Evolutionary conservation across 1,140 invertebrate species (phyloP), one percentile per base, ranked within the genome.

Genomic region (Drosophila repletoides): DNA sequence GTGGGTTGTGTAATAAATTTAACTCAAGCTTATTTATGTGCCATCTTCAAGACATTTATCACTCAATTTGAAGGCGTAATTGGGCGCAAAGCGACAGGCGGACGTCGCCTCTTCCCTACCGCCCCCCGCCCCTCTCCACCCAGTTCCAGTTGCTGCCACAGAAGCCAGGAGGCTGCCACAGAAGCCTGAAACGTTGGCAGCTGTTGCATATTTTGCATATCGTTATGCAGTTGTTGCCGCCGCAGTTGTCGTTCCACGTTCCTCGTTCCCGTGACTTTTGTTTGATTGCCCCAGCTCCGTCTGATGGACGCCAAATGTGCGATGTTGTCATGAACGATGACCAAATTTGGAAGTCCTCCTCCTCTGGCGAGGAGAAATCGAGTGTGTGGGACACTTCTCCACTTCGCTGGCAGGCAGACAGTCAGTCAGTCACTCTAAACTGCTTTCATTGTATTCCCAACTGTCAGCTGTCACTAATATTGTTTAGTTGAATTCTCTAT

Each of bases 1-100:
- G 79, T 83, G 79, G 79, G 80, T 86, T 86, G 80, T 80, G 81
- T 86, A 86, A 86, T 86, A 86, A 86, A 86, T 86, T 86, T 87
- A 81, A 86, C 80, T 86, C 59, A 80, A 76, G 75, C 68, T 86
- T 86, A 86, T 86, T 86, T 86, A 86, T 80, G 75, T 80, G 75
- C 76, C 75, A 80, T 86, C 80, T 59, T 56, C 59, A 63, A 86
- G 80, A 86, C 80, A 86, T 86, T 86, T 86, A 86, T 86, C 80
- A 86, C 80, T 86, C 80, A 86, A 86, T 86, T 86, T 86, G 80
- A 86, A 86, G 80, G 79, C 79, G 79, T 83, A 83, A 83, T 83
- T 83, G 79, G 79, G 80, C 80, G 80, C 79, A 83, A 83, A 83
- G 29, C 79, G 79, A 83, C 80, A 86, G 79, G 60, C 74, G 60